phyloP scores from a whole-genome alignment of 2,797 vertebrate genomes.

The Tiaroga cobitis region DNA sequence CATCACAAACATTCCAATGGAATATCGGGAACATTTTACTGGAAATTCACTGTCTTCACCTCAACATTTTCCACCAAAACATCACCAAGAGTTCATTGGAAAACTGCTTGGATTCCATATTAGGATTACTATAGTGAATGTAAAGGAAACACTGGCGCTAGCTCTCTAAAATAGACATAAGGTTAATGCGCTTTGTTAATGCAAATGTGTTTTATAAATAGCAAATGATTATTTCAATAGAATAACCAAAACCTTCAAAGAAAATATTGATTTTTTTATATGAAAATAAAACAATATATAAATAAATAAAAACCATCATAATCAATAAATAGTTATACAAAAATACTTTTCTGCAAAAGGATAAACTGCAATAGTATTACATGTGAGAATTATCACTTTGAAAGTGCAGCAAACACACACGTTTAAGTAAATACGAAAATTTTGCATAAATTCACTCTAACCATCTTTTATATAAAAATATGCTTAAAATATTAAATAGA shows the following conservation, averaged over 20 bases:
- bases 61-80: slow-evolving; percentile 24
- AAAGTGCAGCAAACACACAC: neutral
- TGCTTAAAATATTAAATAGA: neutral
- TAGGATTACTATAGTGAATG: neutral
- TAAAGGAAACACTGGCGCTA: neutral
- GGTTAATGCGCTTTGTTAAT: neutral
- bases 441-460: no score
- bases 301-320: neutral
- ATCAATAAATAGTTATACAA: neutral
- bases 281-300: neutral
- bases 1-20: slow-evolving; percentile 44
- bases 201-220: neutral
- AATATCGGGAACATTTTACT: slow-evolving; percentile 6
- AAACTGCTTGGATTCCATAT: neutral
- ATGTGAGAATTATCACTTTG: neutral
- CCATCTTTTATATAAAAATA: neutral
- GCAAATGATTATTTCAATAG: neutral
- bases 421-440: neutral
- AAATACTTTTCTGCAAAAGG: neutral
- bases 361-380: neutral
- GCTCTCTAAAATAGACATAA: neutral
- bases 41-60: slow-evolving; percentile 25
- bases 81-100: slow-evolving; percentile 2
- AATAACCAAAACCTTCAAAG: neutral
- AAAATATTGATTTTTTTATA: neutral